phyloP scores from a whole-genome alignment of 2,113 vertebrate species.

The Indicator maculatus region DNA sequence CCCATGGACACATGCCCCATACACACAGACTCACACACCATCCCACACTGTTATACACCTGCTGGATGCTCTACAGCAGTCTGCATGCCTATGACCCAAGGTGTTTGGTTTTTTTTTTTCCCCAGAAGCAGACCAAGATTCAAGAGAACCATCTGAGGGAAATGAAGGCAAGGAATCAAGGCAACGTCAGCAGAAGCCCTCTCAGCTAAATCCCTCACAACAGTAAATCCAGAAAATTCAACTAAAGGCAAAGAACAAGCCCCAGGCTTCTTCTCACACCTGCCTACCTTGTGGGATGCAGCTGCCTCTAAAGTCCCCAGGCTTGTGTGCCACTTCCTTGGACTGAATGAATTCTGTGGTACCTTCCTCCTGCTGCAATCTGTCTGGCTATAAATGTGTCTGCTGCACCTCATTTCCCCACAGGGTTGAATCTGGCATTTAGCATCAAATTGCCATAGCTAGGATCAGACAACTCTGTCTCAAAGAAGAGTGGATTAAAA shows the following conservation, averaged over 20 bases:
- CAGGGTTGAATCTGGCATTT: neutral
- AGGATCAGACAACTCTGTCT: neutral
- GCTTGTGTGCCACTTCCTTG: accelerated
- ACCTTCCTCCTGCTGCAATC: neutral
- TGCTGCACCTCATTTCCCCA: neutral
- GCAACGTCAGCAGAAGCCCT: neutral
- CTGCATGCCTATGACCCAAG: neutral
- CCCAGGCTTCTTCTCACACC: neutral
- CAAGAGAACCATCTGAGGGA: neutral
- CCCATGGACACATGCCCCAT: neutral
- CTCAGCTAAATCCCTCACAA: neutral
- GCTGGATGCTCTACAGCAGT: neutral
- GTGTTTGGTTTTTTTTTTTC: neutral
- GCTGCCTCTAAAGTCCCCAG: accelerated
- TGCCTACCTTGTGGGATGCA: neutral
- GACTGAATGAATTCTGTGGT: neutral
- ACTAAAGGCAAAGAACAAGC: neutral
- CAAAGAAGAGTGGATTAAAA: neutral
- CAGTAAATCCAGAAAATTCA: neutral
- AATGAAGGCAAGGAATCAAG: neutral
- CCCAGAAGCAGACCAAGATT: neutral
- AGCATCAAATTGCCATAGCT: neutral
- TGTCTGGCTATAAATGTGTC: neutral
- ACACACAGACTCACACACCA: neutral
- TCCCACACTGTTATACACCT: neutral